A percentile compares a stretch with the other conserved stretches of the same genome.
These are phyloP conservation scores for Brachyistius frenatus DNA, from an alignment of 2,113 vertebrate genomes.

Conservation along the genomic window DNA sequence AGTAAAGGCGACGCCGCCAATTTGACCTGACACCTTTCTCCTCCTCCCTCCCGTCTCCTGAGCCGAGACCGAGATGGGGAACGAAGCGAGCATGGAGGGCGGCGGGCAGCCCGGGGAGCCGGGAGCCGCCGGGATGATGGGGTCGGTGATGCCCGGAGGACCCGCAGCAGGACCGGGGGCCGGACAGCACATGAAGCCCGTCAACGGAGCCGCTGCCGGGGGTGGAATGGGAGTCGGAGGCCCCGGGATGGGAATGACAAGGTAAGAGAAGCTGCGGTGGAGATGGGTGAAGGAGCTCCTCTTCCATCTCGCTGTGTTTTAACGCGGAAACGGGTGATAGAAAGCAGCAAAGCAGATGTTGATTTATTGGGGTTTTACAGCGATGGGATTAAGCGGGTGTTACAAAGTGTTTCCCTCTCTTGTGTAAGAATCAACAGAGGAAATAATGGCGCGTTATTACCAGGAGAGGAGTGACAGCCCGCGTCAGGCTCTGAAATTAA, in stretches of 20 bases:
- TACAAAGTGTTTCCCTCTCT: background rate
- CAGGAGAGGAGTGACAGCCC: conserved; percentile 1
- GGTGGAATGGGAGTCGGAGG: conserved; percentile 80
- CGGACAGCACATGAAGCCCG: conserved; percentile 84
- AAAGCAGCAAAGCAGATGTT: background rate
- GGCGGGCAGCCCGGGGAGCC: conserved; percentile 81
- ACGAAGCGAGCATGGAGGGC: conserved; percentile 87
- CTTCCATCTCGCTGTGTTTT: background rate
- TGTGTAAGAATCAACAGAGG: background rate
- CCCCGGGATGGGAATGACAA: conserved; percentile 79
- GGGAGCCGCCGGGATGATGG: conserved; percentile 77
- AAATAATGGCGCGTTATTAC: background rate
- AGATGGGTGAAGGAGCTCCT: conserved; percentile 2
- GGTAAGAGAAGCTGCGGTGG: conserved; percentile 71
- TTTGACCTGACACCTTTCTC: conserved; percentile 48
- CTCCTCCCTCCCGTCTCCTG: conserved; percentile 69
- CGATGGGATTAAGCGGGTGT: background rate
- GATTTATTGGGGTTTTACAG: background rate
- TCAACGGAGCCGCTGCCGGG: conserved; percentile 84
- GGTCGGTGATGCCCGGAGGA: conserved; percentile 74
- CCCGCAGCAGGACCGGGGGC: conserved; percentile 70
- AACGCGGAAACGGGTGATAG: background rate
- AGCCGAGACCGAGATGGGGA: conserved; percentile 82
- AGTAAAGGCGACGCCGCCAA: conserved; percentile 32
- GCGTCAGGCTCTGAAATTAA: background rate